Evolutionary conservation across 1,140 invertebrate species (phyloP).

Genomic region (Mamestra configurata): DNA sequence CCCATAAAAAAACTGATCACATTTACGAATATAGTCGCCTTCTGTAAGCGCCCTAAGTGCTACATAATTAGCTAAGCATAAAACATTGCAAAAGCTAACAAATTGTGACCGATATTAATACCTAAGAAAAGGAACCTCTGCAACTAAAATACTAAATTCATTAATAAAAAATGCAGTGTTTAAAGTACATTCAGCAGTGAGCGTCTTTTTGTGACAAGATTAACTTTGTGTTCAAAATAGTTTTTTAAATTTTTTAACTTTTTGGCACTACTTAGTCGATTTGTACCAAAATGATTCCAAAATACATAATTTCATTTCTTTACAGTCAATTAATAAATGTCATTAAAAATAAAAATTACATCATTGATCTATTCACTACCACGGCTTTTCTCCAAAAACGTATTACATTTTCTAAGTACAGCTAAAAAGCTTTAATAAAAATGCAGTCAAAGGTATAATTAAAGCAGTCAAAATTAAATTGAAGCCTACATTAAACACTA

Average conservation of each 20-base stretch:
- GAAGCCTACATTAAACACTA: constrained; percentile 19
- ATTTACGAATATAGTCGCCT: not conserved
- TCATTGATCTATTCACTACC: not conserved
- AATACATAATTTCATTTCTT: not conserved
- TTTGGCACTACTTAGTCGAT: constrained; percentile 20
- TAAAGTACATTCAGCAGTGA: not conserved
- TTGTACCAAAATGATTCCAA: constrained; percentile 22
- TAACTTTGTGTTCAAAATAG: constrained; percentile 7
- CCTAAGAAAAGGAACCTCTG: not conserved
- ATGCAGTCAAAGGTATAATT: constrained; percentile 47
- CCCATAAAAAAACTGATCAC: no score
- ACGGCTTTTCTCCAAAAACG: not conserved
- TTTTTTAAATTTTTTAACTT: not conserved
- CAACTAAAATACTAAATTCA: not conserved
- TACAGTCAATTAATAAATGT: not conserved
- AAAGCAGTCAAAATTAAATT: constrained; percentile 54
- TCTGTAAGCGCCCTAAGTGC: not conserved
- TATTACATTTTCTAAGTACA: constrained; percentile 42
- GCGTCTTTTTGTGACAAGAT: not conserved
- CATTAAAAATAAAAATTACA: not conserved
- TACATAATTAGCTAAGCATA: not conserved
- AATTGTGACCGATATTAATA: not conserved
- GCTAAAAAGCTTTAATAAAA: constrained; percentile 51
- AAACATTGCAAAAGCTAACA: not conserved
- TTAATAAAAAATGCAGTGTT: not conserved